Conservation (phyloP, 2,113 vertebrate genomes). For the Pica pica region DNA sequence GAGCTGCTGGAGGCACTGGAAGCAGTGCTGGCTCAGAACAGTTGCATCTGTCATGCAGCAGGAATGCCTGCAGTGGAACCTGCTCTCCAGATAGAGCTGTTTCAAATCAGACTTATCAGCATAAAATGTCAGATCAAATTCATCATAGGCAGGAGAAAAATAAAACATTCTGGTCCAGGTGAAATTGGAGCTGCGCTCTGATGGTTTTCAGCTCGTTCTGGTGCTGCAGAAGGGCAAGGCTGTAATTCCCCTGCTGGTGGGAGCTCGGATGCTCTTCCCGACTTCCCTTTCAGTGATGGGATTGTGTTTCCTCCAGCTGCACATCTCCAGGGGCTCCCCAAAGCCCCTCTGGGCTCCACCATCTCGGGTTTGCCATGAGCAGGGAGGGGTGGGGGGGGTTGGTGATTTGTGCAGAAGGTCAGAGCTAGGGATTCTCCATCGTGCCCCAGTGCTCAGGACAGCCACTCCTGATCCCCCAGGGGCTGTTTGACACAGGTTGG, state of each 20-base stretch:
- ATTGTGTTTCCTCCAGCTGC: neutral
- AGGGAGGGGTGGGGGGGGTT: rapidly evolving
- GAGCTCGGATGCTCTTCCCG: neutral
- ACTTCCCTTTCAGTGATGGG: rapidly evolving
- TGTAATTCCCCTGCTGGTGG: neutral
- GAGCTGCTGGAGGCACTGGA: neutral
- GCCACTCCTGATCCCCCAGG: rapidly evolving
- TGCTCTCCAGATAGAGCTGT: neutral
- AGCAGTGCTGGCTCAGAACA: neutral
- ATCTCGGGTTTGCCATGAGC: rapidly evolving
- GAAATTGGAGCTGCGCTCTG: neutral
- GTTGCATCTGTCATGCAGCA: neutral
- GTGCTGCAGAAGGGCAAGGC: neutral
- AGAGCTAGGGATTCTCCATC: rapidly evolving
- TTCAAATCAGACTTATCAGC: neutral
- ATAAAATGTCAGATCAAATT: neutral
- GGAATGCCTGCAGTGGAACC: neutral
- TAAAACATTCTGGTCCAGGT: neutral
- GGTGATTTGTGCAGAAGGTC: neutral
- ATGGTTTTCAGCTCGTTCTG: neutral
- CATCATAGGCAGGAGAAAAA: neutral
- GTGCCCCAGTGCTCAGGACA: rapidly evolving
- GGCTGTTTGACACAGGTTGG: rapidly evolving
- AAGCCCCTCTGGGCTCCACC: rapidly evolving
- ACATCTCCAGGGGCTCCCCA: neutral